Conservation (phyloP, 1,140 invertebrate genomes). For the Halesus radiatus region DNA sequence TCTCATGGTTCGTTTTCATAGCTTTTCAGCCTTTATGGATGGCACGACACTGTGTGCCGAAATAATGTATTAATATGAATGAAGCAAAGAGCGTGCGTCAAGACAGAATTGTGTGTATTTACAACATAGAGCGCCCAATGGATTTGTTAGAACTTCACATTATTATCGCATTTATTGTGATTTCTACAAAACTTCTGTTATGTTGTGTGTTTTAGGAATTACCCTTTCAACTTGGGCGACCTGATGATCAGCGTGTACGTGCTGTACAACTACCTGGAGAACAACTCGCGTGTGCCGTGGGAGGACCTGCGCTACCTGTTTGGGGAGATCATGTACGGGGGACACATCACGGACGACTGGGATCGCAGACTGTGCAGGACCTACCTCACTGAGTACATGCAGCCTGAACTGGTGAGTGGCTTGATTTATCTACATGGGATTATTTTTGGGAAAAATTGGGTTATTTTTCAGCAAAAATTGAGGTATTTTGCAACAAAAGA, state of each 20-base stretch:
- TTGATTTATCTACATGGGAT: too few relatives aligned
- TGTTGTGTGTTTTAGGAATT: conserved; percentile 66
- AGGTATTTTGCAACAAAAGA: too few relatives aligned
- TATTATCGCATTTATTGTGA: not conserved
- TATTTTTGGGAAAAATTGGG: too few relatives aligned
- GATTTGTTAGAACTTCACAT: too few relatives aligned
- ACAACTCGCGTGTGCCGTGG: conserved; percentile 89
- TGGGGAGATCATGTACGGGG: conserved; percentile 97
- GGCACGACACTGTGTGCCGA: too few relatives aligned
- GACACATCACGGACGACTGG: conserved; percentile 97
- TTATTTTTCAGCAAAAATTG: too few relatives aligned
- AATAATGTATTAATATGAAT: too few relatives aligned
- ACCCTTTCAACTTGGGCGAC: conserved; percentile 88
- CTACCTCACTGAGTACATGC: conserved; percentile 91
- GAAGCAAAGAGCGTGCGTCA: too few relatives aligned
- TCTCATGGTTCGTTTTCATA: too few relatives aligned
- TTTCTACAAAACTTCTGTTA: not conserved
- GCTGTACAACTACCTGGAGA: conserved; percentile 93
- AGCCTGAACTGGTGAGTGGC: conserved; percentile 78
- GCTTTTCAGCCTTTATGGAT: too few relatives aligned
- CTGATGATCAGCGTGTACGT: conserved; percentile 94
- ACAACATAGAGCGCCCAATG: too few relatives aligned
- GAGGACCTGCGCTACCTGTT: conserved; percentile 94
- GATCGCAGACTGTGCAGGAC: conserved; percentile 89
- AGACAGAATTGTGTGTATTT: too few relatives aligned